These are phyloP conservation scores for Himalopsyche anomala DNA, from an alignment of 2,888 invertebrate genomes.

Conservation along the genomic window DNA sequence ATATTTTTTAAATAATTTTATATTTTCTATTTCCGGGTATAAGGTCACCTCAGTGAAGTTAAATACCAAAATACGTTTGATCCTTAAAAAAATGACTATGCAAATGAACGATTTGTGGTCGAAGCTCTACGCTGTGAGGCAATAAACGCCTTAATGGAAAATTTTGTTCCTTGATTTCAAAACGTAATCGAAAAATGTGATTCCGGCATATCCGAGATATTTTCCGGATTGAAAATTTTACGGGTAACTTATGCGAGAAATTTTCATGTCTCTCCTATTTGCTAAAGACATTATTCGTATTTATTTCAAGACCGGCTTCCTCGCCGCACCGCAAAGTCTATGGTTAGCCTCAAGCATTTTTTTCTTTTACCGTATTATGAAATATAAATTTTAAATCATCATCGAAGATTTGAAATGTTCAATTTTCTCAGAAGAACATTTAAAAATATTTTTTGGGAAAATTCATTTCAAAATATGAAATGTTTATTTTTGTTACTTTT, in stretches of 20 bases:
- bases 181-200: constrained; percentile 26
- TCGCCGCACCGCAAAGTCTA: constrained; percentile 2
- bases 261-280: constrained; percentile 26
- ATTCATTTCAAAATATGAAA: too few relatives aligned
- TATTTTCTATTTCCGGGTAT: background rate
- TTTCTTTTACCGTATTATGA: background rate
- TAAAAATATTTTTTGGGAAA: background rate
- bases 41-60: background rate
- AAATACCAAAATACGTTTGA: background rate
- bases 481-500: too few relatives aligned
- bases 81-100: constrained; percentile 1
- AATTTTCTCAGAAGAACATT: background rate
- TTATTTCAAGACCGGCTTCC: constrained; percentile 8
- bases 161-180: constrained; percentile 34
- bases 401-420: background rate
- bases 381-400: constrained; percentile 21
- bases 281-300: constrained; percentile 28
- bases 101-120: constrained; percentile 20
- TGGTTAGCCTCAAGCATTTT: constrained; percentile 26
- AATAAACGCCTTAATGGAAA: constrained; percentile 20
- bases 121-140: constrained; percentile 14
- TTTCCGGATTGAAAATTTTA: constrained; percentile 26
- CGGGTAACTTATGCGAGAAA: constrained; percentile 21
- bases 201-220: constrained; percentile 20
- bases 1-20: background rate